phyloP scores from a whole-genome alignment of 1,140 invertebrate species.

The Schmidtea mediterranea region DNA sequence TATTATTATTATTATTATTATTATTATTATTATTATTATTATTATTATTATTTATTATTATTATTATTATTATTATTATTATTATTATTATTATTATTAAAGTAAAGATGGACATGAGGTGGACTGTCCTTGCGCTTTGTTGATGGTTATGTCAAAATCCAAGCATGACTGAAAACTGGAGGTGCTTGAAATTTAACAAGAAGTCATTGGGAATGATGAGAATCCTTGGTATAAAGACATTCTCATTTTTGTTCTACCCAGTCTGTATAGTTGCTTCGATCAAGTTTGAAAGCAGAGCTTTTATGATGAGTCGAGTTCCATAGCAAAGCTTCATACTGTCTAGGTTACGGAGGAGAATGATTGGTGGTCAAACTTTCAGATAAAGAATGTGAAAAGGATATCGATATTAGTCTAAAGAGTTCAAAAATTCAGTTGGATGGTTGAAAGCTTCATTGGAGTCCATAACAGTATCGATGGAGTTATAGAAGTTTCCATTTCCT shows the following conservation, averaged over 20 bases:
- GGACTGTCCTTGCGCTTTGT: constrained; percentile 33
- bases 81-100: too few relatives aligned
- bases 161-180: constrained; percentile 30
- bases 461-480: too few relatives aligned
- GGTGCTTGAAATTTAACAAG: constrained; percentile 23
- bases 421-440: constrained; percentile 20
- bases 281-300: constrained; percentile 9
- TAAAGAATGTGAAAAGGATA: constrained; percentile 20
- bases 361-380: constrained; percentile 17
- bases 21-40: too few relatives aligned
- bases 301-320: constrained; percentile 19
- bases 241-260: constrained; percentile 6
- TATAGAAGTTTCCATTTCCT: too few relatives aligned
- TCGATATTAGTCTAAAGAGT: constrained; percentile 17
- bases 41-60: too few relatives aligned
- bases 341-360: constrained; percentile 25
- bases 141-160: constrained; percentile 31
- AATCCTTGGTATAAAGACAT: constrained; percentile 11
- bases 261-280: constrained; percentile 11
- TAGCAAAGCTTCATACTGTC: constrained; percentile 16
- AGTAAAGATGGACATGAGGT: too few relatives aligned
- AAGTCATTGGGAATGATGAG: constrained; percentile 10
- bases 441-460: constrained; percentile 10
- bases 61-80: too few relatives aligned
- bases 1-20: too few relatives aligned